phyloP scores from a whole-genome alignment of 2,113 vertebrate species.

The Nibea coibor region DNA sequence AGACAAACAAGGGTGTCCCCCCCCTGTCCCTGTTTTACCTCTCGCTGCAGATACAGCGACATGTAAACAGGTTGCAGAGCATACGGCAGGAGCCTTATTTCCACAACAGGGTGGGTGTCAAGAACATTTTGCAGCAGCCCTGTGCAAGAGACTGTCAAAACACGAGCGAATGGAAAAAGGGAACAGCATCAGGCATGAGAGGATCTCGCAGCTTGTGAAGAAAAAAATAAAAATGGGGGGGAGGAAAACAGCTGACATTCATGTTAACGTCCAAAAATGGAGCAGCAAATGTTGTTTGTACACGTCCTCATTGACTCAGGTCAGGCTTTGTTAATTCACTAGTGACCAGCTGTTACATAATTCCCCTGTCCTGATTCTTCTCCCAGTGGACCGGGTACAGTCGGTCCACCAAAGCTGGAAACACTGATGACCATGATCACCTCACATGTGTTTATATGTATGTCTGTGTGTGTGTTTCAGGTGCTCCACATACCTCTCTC shows the following conservation, averaged over 20 bases:
- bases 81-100: conserved; percentile 62
- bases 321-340: conserved; percentile 69
- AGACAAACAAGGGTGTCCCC: conserved; percentile 54
- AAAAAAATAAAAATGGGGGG: background rate
- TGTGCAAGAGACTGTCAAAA: conserved; percentile 59
- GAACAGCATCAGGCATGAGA: conserved; percentile 15
- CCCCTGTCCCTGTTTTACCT: conserved; percentile 55
- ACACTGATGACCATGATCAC: conserved; percentile 2
- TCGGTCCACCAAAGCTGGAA: conserved; percentile 35
- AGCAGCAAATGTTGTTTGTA: conserved; percentile 32
- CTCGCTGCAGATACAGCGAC: conserved; percentile 59
- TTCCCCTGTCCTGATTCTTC: conserved; percentile 55
- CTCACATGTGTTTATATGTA: no score
- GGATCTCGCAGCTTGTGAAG: conserved; percentile 30
- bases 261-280: conserved; percentile 19
- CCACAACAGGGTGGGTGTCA: conserved; percentile 72
- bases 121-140: conserved; percentile 65
- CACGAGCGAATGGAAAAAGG: conserved; percentile 43
- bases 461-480: background rate
- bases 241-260: conserved; percentile 37
- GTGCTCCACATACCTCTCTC: conserved; percentile 90
- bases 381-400: conserved; percentile 46
- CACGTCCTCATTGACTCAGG: conserved; percentile 44
- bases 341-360: conserved; percentile 79
- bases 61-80: conserved; percentile 75